A percentile compares a stretch with the other conserved stretches of the same genome.
These are phyloP conservation scores for Carcina quercana DNA, from an alignment of 2,888 invertebrate genomes.

Conservation along the genomic window DNA sequence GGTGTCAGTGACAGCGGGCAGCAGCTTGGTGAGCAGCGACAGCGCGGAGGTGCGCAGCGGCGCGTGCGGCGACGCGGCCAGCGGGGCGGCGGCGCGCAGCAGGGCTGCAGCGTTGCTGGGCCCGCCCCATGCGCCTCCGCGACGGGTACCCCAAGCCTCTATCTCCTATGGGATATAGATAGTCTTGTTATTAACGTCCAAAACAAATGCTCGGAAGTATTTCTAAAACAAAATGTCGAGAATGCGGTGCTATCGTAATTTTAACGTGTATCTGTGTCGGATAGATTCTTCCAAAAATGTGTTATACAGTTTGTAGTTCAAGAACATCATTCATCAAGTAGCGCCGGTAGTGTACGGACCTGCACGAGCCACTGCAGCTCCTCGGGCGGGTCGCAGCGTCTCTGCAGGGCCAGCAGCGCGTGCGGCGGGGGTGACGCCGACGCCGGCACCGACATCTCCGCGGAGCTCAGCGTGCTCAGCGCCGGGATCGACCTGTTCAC, in stretches of 20 bases:
- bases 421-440: conserved; percentile 51
- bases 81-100: conserved; percentile 64
- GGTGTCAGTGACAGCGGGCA: conserved; percentile 49
- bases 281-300: neutral
- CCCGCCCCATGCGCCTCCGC: conserved; percentile 66
- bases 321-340: neutral
- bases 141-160: conserved; percentile 57
- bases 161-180: conserved; percentile 52
- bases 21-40: conserved; percentile 69
- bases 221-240: too few species aligned
- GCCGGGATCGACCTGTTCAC: conserved; percentile 37
- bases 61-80: conserved; percentile 59
- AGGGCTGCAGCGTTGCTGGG: conserved; percentile 28
- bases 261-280: too few species aligned
- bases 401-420: conserved; percentile 48
- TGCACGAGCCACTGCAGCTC: conserved; percentile 41
- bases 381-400: conserved; percentile 37
- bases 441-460: conserved; percentile 34
- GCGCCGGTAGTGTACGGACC: conserved; percentile 23
- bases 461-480: conserved; percentile 36
- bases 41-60: conserved; percentile 82
- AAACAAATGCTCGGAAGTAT: too few species aligned
- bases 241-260: too few species aligned
- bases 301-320: neutral
- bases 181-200: too few species aligned